These are phyloP conservation scores for Oreochromis grahami DNA, from an alignment of 2,797 vertebrate genomes.

Conservation along the genomic window DNA sequence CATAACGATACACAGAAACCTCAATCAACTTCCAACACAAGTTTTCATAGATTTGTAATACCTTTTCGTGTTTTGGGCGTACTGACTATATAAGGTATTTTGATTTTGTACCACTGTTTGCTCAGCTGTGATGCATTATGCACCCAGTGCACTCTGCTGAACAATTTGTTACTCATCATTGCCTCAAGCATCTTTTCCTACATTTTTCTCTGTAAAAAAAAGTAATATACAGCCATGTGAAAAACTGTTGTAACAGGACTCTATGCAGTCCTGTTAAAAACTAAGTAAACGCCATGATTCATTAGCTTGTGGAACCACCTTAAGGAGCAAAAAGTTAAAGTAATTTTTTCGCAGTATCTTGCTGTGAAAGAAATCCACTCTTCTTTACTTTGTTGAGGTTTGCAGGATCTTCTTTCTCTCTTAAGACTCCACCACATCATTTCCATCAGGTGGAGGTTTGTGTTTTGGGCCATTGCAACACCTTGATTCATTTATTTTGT, in stretches of 20 bases:
- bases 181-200: background rate
- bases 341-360: background rate
- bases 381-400: background rate
- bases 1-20: background rate
- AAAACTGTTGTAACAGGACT: background rate
- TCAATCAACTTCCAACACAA: background rate
- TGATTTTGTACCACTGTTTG: background rate
- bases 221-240: background rate
- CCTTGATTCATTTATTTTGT: background rate
- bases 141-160: background rate
- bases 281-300: background rate
- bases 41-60: background rate
- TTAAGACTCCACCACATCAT: background rate
- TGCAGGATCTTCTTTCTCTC: background rate
- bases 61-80: background rate
- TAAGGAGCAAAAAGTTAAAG: background rate
- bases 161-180: background rate
- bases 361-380: background rate
- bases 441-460: background rate
- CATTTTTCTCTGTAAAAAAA: background rate
- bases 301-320: background rate
- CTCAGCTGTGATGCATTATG: background rate
- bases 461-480: background rate
- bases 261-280: background rate
- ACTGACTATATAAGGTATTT: background rate